phyloP scores from a whole-genome alignment of 2,797 vertebrate genomes.

The Tragopan temminckii region DNA sequence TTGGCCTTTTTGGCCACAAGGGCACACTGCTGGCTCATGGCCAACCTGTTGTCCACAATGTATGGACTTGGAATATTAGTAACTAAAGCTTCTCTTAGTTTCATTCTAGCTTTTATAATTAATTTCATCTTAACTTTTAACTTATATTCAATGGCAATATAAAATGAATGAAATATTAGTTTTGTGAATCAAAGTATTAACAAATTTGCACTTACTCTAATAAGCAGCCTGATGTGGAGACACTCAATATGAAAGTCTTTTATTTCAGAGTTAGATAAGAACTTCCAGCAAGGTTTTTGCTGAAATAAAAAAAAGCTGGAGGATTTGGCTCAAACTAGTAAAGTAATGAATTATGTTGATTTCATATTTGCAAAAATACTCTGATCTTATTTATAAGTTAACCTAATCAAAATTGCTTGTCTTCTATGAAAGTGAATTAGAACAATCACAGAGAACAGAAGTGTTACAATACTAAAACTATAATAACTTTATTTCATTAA shows the following conservation, averaged over 20 bases:
- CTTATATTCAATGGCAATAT: background rate
- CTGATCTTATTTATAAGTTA: conserved; percentile 27
- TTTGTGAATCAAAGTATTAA: background rate
- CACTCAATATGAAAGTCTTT: background rate
- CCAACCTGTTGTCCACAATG: too few species aligned
- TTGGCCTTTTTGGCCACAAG: too few species aligned
- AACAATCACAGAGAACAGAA: background rate
- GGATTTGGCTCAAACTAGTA: background rate
- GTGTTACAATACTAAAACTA: background rate
- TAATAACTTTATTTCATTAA: background rate
- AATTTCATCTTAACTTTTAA: background rate
- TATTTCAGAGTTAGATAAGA: background rate
- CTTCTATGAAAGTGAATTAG: background rate
- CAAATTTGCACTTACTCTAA: background rate
- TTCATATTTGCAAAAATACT: conserved; percentile 1
- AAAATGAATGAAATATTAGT: background rate
- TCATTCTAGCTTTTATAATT: background rate
- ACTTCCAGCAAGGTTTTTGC: background rate
- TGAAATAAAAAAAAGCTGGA: background rate
- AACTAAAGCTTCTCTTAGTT: background rate
- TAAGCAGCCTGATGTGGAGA: background rate
- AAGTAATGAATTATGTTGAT: conserved; percentile 31
- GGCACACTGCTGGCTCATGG: too few species aligned
- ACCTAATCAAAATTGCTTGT: background rate
- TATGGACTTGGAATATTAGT: background rate